Evolutionary conservation across 1,140 invertebrate genomes (phyloP), one percentile per base, ranked within the genome.

Genomic region (Macrotrachela quadricornifera): DNA sequence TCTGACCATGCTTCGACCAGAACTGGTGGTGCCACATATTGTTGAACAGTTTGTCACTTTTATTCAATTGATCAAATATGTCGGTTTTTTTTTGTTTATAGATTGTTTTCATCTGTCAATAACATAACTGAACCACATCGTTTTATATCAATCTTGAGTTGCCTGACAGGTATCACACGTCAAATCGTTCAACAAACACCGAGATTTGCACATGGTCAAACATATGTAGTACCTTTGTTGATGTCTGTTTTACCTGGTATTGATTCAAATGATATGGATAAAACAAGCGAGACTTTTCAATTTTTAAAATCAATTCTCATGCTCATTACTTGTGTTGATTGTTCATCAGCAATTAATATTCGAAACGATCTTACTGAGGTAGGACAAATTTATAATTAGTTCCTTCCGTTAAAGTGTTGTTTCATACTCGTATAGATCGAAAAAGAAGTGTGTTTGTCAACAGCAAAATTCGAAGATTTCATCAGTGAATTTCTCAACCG

Each of bases 221-320:
- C 75, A 0, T 80, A 87, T 61, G 77, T 87, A 0, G 72, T 91
- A 6, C 82, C 83, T 1, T 66, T 92, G 6, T 67, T 91, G 6
- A 77, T 82, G 59, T 75, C 78, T 1, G 73, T 80, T 1, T 66
- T 92, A 13, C 85, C 86, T 0, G 85, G 84, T 8, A 80, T 92
- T 44, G 85, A 94, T 70, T 78, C 83, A 0, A 94, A 91, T 62
- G 87, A 92, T 66, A 74, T 80, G 38, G 76, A 77, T 54, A 94
- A 92, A 62, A 82, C 78, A 55, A 73, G 84, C 59, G 76, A 68
- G 42, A 70, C 82, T 21, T 76, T 87, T 57, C 77, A 81, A 63
- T 77, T 87, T 58, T 79, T 87, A 50, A 75, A 78, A 13, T 78
- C 79, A 13, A 79, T 86, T 60, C 75, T 77, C 1, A 77, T 76